Evolutionary conservation across 2,888 invertebrate species (phyloP).

Genomic region (Athalia rosae): DNA sequence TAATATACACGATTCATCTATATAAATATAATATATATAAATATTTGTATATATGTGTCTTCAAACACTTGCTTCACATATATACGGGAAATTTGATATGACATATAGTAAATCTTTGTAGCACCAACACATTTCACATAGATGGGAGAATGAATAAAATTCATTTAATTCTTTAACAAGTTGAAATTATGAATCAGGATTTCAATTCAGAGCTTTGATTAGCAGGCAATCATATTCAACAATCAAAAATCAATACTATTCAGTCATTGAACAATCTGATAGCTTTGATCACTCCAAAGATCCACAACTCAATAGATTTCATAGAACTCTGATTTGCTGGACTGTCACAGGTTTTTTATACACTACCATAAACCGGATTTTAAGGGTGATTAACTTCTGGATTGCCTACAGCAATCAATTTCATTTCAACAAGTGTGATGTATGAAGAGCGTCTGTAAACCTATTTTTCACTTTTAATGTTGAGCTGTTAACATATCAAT

Average conservation of each 20-base stretch:
- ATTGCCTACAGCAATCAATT: too few species aligned
- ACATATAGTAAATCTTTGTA: slow-evolving; percentile 25
- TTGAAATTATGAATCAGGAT: not conserved
- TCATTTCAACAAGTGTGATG: too few species aligned
- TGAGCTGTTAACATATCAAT: too few species aligned
- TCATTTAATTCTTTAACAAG: slow-evolving; percentile 11
- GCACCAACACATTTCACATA: slow-evolving; percentile 31
- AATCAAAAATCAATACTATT: slow-evolving; percentile 8
- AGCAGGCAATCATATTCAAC: slow-evolving; percentile 3
- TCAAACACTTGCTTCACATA: slow-evolving; percentile 21
- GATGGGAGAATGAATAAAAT: not conserved
- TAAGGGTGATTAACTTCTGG: too few species aligned
- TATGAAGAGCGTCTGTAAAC: too few species aligned
- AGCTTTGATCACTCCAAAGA: too few species aligned
- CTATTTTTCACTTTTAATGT: too few species aligned
- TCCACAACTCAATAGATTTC: too few species aligned
- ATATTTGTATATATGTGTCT: slow-evolving; percentile 2
- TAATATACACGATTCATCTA: slow-evolving; percentile 4
- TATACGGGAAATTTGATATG: slow-evolving; percentile 33
- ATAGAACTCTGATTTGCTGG: too few species aligned
- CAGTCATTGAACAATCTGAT: too few species aligned
- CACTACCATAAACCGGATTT: too few species aligned
- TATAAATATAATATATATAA: not conserved
- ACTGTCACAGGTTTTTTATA: too few species aligned
- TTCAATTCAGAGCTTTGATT: slow-evolving; percentile 23